A percentile compares a stretch with the other conserved stretches of the same genome.
phyloP scores from a whole-genome alignment of 1,140 invertebrate genomes.

The Pseudomyrmex sp. region DNA sequence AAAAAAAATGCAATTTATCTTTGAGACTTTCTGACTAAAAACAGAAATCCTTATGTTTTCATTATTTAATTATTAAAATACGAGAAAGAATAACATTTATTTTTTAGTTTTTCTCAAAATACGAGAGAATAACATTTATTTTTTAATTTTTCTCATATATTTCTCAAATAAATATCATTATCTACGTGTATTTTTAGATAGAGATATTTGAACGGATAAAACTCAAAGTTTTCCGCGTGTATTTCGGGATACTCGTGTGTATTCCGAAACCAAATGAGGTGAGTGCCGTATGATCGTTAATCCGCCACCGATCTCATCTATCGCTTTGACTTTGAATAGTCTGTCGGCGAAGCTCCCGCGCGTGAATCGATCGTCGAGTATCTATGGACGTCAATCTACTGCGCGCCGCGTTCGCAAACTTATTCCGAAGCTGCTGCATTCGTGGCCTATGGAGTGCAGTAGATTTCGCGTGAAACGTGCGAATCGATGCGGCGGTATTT shows the following conservation, averaged over 20 bases:
- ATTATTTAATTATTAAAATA: no score
- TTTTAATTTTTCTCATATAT: no score
- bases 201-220: neutral
- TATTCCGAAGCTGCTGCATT: constrained; percentile 32
- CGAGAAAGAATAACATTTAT: no score
- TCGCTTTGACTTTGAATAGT: constrained; percentile 49
- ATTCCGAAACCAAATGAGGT: neutral
- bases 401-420: constrained; percentile 40
- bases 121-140: no score
- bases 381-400: constrained; percentile 57
- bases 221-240: neutral
- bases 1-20: no score
- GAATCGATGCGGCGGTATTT: constrained; percentile 48
- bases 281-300: neutral
- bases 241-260: neutral
- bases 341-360: constrained; percentile 30
- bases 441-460: constrained; percentile 52
- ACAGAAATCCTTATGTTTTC: no score
- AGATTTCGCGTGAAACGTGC: constrained; percentile 63
- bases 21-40: no score
- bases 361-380: constrained; percentile 61
- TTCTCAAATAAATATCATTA: no score
- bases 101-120: no score
- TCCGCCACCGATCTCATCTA: constrained; percentile 14
- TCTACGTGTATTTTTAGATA: no score